These are phyloP conservation scores for Tricholaema leucomelas DNA, from an alignment of 2,113 vertebrate species.

Conservation along the genomic window DNA sequence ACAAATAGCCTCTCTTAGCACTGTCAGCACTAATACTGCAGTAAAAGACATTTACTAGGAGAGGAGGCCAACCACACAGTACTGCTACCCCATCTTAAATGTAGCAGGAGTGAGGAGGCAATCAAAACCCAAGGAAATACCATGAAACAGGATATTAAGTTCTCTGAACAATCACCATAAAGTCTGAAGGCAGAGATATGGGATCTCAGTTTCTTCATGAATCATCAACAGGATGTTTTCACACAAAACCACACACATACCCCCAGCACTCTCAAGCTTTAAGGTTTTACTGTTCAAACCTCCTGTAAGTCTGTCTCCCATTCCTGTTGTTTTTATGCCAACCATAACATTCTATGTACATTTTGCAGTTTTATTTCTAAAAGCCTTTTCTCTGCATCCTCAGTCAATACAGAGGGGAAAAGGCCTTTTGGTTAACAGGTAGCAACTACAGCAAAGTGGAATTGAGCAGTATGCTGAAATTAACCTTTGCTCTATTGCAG, in stretches of 20 bases:
- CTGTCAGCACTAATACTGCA: not conserved
- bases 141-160: not conserved
- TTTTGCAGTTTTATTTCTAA: not conserved
- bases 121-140: not conserved
- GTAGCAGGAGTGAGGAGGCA: not conserved
- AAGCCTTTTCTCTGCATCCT: not conserved
- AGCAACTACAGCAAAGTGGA: not conserved
- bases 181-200: not conserved
- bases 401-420: not conserved
- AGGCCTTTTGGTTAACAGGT: not conserved
- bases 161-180: not conserved
- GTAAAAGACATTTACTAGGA: not conserved
- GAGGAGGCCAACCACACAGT: not conserved
- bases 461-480: not conserved
- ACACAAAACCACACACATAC: not conserved
- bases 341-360: not conserved
- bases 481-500: not conserved
- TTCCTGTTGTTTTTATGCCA: not conserved
- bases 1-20: not conserved
- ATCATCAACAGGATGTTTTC: slow-evolving; percentile 5
- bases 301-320: not conserved
- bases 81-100: not conserved
- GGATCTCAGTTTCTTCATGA: not conserved
- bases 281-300: not conserved
- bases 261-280: not conserved